Evolutionary conservation across 2,888 invertebrate species (phyloP), one percentile per base, ranked within the genome.

Genomic region (Eugnorisma glareosa): DNA sequence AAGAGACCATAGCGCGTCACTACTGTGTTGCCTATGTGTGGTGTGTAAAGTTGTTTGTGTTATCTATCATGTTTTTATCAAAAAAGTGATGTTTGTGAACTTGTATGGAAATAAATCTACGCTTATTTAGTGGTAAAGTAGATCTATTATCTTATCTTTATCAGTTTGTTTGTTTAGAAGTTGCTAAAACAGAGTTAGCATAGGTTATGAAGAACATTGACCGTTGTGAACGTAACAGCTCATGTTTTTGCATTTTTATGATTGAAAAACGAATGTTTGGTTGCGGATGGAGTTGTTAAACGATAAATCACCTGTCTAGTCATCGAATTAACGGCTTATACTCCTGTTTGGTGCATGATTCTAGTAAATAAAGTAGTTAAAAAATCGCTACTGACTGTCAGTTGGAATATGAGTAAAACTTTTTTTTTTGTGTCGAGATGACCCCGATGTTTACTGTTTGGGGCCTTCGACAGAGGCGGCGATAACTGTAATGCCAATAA

Each of bases 11-110:
- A 68, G 84, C 73, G 71, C 93, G 92, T 91, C 94, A 94, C 95
- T 95, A 95, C 91, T 86, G 86, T 88, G 77, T 85, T 88, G 85
- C 87, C 63, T 93, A 91, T 94, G 92, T 94, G 93, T 94, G 93
- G 91, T 92, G 90, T 88, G 85, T 88, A 88, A 88, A 90, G 91
- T 93, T 95, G 94, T 95, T 94, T 94, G 94, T 95, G 95, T 94
- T 95, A 94, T 94, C 93, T 94, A 93, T 95, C 94, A 95, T 96
- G 96, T 96, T 96, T 96, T 96, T 96, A 96, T 95, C 96, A 93
- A 95, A 95, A 95, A 94, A 94, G 94, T 95, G 94, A 94, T 95
- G 95, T 94, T 95, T 95, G 93, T 93, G 93, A 91, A 92, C 89
- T 94, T 94, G 90, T 94, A 92, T 94, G 91, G 92, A 92, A 91